Evolutionary conservation across 2,113 vertebrate species (phyloP).

Genomic region (human (Homo sapiens)): DNA sequence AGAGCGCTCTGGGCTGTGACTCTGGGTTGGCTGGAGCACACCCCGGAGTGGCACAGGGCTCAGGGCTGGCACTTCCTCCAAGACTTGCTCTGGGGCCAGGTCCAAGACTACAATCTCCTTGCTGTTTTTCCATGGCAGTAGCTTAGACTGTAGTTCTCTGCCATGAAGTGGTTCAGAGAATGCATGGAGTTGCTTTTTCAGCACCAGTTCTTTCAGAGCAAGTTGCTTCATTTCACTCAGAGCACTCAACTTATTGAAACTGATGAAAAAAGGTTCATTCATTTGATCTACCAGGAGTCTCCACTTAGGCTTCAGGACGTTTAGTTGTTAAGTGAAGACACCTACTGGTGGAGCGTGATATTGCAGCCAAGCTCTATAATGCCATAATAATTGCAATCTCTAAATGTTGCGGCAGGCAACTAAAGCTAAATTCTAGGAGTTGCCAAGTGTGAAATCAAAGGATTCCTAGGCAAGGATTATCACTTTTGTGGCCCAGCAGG

Average conservation of each 20-base stretch:
- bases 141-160: not conserved
- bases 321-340: not conserved
- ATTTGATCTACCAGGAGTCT: not conserved
- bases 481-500: not conserved
- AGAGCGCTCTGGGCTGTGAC: not conserved
- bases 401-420: not conserved
- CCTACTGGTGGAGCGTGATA: not conserved
- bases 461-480: not conserved
- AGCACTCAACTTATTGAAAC: not conserved
- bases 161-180: not conserved
- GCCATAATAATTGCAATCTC: not conserved
- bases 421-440: not conserved
- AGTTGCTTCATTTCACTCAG: not conserved
- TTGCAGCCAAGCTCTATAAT: constrained; percentile 10
- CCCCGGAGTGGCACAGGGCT: not conserved
- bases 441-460: not conserved
- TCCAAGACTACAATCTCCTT: not conserved
- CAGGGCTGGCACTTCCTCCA: not conserved
- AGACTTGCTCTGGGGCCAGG: not conserved
- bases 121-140: not conserved
- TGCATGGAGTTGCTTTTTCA: not conserved
- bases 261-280: not conserved
- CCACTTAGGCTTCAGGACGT: not conserved
- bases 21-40: not conserved
- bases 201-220: not conserved